These are phyloP conservation scores for Perizoma affinitatum DNA, from an alignment of 2,888 invertebrate genomes.

Conservation along the genomic window DNA sequence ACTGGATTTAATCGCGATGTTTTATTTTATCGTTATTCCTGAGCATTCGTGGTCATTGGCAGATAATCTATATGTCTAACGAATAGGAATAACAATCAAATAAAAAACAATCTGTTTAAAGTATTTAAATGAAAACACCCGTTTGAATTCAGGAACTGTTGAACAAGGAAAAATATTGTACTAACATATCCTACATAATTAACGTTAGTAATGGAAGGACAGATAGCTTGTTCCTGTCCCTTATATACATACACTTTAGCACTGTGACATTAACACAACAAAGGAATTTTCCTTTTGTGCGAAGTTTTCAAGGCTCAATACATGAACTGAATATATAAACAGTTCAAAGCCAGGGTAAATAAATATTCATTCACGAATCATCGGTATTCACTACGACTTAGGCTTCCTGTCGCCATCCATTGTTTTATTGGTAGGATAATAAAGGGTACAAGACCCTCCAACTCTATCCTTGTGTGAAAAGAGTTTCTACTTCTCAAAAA, in stretches of 20 bases:
- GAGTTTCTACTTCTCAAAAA: background rate
- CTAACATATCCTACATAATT: conserved; percentile 17
- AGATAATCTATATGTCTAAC: no score
- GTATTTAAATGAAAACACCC: background rate
- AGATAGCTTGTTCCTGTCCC: conserved; percentile 21
- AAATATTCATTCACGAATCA: conserved; percentile 26
- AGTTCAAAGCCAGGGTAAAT: conserved; percentile 24
- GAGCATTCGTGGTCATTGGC: no score
- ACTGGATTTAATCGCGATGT: no score
- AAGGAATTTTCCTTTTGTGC: conserved; percentile 31
- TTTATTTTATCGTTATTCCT: no score
- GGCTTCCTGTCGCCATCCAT: background rate
- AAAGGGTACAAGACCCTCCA: no score
- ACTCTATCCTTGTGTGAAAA: background rate
- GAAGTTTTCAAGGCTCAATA: conserved; percentile 31
- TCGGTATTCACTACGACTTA: conserved; percentile 20
- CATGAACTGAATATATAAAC: conserved; percentile 34
- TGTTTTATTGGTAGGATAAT: conserved; percentile 2
- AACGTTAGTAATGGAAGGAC: conserved; percentile 8
- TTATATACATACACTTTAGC: background rate
- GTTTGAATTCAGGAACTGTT: conserved; percentile 3
- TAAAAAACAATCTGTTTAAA: no score
- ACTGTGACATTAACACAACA: conserved; percentile 24
- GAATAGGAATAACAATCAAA: no score
- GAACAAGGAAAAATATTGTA: conserved; percentile 9